Percentiles rank a stretch among this genome's conserved stretches.
These are phyloP conservation scores for Arctopsyche grandis DNA, from an alignment of 1,140 invertebrate species.

Conservation along the genomic window DNA sequence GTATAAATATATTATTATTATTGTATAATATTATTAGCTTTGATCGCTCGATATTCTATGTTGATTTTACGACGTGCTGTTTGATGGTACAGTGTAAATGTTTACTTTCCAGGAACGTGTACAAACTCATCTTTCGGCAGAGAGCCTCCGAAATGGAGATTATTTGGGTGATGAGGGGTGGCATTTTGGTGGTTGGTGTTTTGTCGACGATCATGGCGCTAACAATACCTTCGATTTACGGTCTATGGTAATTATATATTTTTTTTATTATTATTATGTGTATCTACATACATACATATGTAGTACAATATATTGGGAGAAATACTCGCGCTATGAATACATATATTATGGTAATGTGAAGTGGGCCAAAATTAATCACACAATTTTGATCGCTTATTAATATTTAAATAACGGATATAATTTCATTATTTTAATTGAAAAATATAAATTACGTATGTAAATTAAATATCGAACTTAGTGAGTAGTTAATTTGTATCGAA, in stretches of 20 bases:
- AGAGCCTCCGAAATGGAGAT: constrained; percentile 96
- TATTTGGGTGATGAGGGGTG: constrained; percentile 96
- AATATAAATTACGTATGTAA: no score
- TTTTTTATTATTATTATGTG: constrained; percentile 1
- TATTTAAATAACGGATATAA: no score
- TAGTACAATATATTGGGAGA: no score
- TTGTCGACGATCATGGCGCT: constrained; percentile 95
- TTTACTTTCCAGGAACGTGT: constrained; percentile 81
- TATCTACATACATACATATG: neutral
- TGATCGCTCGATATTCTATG: no score
- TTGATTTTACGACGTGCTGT: neutral
- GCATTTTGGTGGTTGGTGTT: constrained; percentile 92
- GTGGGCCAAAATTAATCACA: no score
- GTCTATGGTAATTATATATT: constrained; percentile 81
- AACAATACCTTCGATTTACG: constrained; percentile 96
- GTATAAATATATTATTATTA: constrained; percentile 52
- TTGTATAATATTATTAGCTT: no score
- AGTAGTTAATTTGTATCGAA: no score
- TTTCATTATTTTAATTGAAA: no score
- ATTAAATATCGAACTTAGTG: no score
- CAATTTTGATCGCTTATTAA: no score
- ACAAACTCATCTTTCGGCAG: constrained; percentile 95
- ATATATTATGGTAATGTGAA: no score
- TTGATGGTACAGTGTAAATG: neutral
- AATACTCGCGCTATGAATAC: no score